Percentiles rank a stretch among this genome's conserved stretches.
Conservation (phyloP, 1,140 invertebrate genomes). For the Lepidurus couesii region DNA sequence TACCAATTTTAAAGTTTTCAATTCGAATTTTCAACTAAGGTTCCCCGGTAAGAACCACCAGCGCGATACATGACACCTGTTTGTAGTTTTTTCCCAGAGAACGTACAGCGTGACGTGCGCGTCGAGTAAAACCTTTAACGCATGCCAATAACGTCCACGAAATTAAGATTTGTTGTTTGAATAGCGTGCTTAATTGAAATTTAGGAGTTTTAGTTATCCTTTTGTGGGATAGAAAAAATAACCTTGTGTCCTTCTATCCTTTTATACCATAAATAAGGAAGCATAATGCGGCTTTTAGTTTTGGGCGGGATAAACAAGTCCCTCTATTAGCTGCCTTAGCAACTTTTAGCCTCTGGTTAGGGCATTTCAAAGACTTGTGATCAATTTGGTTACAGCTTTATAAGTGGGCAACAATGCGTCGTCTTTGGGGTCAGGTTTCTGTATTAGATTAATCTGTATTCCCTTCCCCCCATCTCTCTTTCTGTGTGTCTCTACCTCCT, state of each 20-base stretch:
- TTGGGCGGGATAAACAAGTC: not conserved
- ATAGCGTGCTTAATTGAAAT: constrained; percentile 10
- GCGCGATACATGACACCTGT: too few relatives aligned
- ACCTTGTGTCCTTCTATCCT: not conserved
- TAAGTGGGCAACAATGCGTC: not conserved
- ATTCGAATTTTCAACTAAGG: too few relatives aligned
- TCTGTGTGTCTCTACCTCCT: too few relatives aligned
- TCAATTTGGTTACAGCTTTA: too few relatives aligned
- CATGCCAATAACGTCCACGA: not conserved
- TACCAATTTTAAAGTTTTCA: too few relatives aligned
- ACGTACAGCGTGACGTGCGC: not conserved
- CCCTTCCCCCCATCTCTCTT: not conserved
- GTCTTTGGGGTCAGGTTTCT: not conserved
- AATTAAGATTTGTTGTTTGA: not conserved
- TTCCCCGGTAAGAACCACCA: too few relatives aligned
- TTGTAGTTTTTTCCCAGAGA: too few relatives aligned
- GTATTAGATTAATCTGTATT: not conserved
- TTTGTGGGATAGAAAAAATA: too few relatives aligned
- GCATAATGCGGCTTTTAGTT: not conserved
- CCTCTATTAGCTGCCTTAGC: not conserved
- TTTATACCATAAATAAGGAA: too few relatives aligned
- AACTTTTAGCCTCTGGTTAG: not conserved
- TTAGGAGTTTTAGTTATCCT: not conserved
- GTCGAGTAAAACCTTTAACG: too few relatives aligned
- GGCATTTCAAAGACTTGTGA: too few relatives aligned